Evolutionary conservation across 2,797 vertebrate species (phyloP).

Genomic region (Hippopotamyrus pictus): DNA sequence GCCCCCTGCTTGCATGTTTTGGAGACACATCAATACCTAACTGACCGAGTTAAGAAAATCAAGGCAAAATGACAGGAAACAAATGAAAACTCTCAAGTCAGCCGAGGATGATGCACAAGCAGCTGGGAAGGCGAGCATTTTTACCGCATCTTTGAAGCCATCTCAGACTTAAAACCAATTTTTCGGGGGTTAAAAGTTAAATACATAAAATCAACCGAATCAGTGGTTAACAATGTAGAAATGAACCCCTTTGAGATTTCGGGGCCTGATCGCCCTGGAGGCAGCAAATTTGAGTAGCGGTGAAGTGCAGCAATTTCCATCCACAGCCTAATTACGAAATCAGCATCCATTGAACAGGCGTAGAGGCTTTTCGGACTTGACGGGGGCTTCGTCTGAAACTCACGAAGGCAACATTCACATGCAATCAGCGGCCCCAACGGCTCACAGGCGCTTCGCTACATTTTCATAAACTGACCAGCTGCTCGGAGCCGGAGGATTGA

Average conservation of each 20-base stretch:
- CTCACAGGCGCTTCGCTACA: background rate
- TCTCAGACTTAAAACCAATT: conserved; percentile 3
- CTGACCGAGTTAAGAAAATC: background rate
- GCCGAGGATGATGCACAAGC: background rate
- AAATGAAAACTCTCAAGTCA: background rate
- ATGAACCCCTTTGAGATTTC: background rate
- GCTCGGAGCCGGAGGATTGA: background rate
- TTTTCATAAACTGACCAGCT: conserved; percentile 13
- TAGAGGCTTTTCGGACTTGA: background rate
- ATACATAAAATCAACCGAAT: background rate
- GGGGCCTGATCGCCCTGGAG: background rate
- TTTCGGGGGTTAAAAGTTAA: background rate
- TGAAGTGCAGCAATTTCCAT: background rate
- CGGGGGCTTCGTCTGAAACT: background rate
- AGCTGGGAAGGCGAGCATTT: background rate
- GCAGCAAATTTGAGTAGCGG: background rate
- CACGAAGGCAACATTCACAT: background rate
- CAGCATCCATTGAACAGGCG: background rate
- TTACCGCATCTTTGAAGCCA: background rate
- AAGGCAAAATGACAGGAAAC: background rate
- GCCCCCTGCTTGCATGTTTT: background rate
- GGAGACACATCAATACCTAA: background rate
- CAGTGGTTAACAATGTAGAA: conserved; percentile 1
- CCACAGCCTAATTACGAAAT: background rate
- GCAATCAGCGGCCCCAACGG: background rate